Evolutionary conservation across 2,113 vertebrate genomes (phyloP).

Genomic region (Callipepla californica): DNA sequence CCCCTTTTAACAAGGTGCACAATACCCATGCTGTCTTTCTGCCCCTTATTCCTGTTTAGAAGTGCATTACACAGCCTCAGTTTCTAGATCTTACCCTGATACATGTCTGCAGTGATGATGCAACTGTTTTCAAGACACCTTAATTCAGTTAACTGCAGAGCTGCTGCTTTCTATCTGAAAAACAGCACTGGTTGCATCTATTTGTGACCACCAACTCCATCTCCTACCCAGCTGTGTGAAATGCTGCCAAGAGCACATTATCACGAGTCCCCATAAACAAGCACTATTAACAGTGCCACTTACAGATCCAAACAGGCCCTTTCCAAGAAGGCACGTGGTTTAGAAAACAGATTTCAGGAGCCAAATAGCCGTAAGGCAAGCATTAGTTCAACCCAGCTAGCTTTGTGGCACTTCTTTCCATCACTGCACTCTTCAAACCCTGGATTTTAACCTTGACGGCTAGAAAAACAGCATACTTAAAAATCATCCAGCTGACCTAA

Average conservation of each 20-base stretch:
- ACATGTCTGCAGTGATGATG: accelerated
- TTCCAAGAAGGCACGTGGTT: neutral
- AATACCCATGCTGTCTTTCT: neutral
- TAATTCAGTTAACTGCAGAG: neutral
- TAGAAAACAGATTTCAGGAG: neutral
- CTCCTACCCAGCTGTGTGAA: neutral
- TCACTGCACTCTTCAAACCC: accelerated
- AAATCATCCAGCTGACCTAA: neutral
- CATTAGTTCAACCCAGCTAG: neutral
- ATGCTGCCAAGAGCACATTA: neutral
- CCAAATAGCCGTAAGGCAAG: neutral
- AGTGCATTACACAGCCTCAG: neutral
- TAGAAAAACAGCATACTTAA: neutral
- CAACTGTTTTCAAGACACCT: neutral
- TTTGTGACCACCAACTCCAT: accelerated
- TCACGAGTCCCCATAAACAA: neutral
- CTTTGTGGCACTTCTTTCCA: neutral
- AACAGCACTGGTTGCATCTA: neutral
- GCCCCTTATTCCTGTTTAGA: neutral
- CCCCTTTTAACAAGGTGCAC: neutral
- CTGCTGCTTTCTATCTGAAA: neutral
- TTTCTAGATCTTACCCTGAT: neutral
- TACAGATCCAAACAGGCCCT: neutral
- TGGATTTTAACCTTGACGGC: neutral
- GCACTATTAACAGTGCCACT: accelerated